These are phyloP conservation scores for Amniataba percoides DNA, from an alignment of 2,797 vertebrate species.

Conservation along the genomic window DNA sequence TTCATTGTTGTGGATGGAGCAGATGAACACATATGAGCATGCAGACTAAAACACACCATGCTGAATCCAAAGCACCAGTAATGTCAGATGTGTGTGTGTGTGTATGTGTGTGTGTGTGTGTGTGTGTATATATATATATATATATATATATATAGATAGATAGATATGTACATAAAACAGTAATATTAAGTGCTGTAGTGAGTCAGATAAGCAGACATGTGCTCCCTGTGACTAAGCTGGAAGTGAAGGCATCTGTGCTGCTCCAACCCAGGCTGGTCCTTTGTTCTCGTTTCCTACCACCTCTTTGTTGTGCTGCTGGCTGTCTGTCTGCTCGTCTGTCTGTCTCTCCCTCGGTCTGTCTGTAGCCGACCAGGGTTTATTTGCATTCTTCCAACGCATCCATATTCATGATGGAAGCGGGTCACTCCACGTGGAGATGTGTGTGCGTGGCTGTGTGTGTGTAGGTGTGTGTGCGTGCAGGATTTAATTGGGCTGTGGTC, in stretches of 20 bases:
- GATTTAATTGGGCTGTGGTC: slow-evolving; percentile 87
- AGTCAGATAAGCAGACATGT: slow-evolving; percentile 43
- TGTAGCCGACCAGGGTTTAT: slow-evolving; percentile 72
- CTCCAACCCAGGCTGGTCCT: slow-evolving; percentile 74
- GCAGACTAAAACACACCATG: slow-evolving; percentile 14
- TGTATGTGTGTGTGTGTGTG: too few species aligned
- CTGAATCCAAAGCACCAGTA: slow-evolving; percentile 3
- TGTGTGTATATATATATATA: background rate
- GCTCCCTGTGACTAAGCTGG: slow-evolving; percentile 58
- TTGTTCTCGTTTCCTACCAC: slow-evolving; percentile 80
- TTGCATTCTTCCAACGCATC: slow-evolving; percentile 85
- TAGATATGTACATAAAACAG: background rate
- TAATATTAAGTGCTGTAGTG: slow-evolving; percentile 35
- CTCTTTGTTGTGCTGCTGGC: slow-evolving; percentile 80
- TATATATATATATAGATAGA: too few species aligned
- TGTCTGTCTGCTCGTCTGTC: slow-evolving; percentile 65
- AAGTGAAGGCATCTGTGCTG: slow-evolving; percentile 84
- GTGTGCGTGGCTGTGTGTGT: slow-evolving; percentile 37
- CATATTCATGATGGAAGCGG: slow-evolving; percentile 87
- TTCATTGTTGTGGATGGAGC: slow-evolving; percentile 44
- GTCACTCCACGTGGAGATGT: slow-evolving; percentile 81
- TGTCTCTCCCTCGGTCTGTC: slow-evolving; percentile 56
- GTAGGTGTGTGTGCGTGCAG: slow-evolving; percentile 40
- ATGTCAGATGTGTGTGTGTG: too few species aligned
- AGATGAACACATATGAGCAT: slow-evolving; percentile 25